phyloP scores from a whole-genome alignment of 2,113 vertebrate species.

The Protobothrops mucrosquamatus region DNA sequence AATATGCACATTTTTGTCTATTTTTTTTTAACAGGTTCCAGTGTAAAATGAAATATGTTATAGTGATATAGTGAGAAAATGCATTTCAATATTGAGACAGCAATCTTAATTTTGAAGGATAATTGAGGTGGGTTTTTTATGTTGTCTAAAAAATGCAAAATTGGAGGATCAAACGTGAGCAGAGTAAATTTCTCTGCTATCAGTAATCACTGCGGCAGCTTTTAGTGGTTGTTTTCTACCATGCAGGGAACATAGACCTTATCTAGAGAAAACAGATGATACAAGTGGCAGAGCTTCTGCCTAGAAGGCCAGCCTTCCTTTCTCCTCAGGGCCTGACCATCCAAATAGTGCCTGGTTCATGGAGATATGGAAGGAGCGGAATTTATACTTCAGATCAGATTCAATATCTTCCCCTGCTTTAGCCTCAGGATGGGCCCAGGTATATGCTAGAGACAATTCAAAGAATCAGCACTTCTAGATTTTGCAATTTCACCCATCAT shows the following conservation, averaged over 20 bases:
- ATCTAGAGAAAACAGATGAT: not conserved
- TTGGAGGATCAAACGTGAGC: not conserved
- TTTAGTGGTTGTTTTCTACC: not conserved
- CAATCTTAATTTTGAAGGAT: not conserved
- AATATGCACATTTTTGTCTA: not conserved
- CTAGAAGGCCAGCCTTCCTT: not conserved
- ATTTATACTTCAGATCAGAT: not conserved
- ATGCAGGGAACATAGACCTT: not conserved
- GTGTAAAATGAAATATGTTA: not conserved
- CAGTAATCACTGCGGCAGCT: not conserved
- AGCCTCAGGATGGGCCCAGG: not conserved
- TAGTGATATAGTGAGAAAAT: not conserved
- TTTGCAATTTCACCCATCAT: not conserved
- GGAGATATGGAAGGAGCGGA: not conserved
- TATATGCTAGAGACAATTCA: not conserved
- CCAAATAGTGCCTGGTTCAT: not conserved
- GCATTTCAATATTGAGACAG: not conserved
- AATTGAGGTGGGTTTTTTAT: not conserved
- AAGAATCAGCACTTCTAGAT: not conserved
- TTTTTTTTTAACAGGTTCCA: not conserved
- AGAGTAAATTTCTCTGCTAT: not conserved
- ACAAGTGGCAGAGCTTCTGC: not conserved
- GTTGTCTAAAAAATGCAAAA: not conserved
- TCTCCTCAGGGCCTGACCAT: not conserved
- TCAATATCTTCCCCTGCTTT: not conserved